A percentile compares a stretch with the other conserved stretches of the same genome.
phyloP scores from a whole-genome alignment of 37 sponge, comb jelly and placozoan species.

The Trichoplax adhaerens region DNA sequence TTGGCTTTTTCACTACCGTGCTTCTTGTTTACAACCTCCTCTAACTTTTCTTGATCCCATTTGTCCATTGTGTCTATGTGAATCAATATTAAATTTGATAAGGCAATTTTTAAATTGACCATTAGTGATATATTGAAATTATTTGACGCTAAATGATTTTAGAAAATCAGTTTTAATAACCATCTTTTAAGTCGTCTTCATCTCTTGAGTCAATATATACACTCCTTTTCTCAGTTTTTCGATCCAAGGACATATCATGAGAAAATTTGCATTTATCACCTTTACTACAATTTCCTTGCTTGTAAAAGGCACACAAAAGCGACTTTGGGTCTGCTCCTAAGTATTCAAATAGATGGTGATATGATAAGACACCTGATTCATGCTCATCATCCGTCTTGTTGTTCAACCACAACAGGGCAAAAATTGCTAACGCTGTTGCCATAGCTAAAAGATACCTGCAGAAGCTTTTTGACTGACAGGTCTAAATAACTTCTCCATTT shows the following conservation, averaged over 20 bases:
- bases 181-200: constrained; percentile 20
- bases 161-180: too few species aligned
- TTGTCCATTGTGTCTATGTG: constrained; percentile 72
- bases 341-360: neutral
- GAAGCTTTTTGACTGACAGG: constrained; percentile 36
- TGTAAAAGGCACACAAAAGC: constrained; percentile 88
- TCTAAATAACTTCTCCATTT: constrained; percentile 54
- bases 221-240: constrained; percentile 76
- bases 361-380: too few species aligned
- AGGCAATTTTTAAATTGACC: neutral
- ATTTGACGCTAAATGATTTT: too few species aligned
- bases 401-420: too few species aligned
- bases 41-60: constrained; percentile 91
- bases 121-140: too few species aligned
- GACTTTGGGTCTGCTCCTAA: constrained; percentile 93
- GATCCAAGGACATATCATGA: constrained; percentile 81
- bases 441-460: constrained; percentile 2
- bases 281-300: constrained; percentile 83
- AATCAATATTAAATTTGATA: neutral
- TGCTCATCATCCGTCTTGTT: too few species aligned
- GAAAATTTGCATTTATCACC: constrained; percentile 99
- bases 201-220: constrained; percentile 85
- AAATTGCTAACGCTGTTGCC: too few species aligned
- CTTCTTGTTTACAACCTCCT: constrained; percentile 81
- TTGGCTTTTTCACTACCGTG: constrained; percentile 26